phyloP scores from a whole-genome alignment of 2,888 invertebrate species.

The Heteropelma amictum region DNA sequence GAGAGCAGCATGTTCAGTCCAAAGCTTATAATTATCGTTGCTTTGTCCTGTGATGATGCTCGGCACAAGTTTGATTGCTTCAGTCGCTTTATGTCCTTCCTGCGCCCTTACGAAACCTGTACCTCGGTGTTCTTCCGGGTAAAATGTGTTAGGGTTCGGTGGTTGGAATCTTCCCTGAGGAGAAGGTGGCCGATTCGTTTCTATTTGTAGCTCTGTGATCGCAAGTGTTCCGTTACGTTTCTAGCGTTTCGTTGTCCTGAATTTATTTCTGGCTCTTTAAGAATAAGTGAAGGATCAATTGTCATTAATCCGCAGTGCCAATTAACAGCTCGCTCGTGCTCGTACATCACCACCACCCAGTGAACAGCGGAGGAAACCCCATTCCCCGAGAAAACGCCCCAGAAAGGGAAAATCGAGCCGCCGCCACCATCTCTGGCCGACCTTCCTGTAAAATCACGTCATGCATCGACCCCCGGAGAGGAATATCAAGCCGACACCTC shows the following conservation, averaged over 20 bases:
- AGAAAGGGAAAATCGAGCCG: too few relatives aligned
- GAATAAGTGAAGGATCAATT: neutral
- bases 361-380: too few relatives aligned
- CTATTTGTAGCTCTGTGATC: neutral
- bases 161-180: neutral
- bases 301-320: neutral
- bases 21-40: constrained; percentile 16
- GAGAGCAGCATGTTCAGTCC: too few relatives aligned
- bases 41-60: constrained; percentile 5
- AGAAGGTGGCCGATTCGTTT: neutral
- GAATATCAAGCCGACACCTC: too few relatives aligned
- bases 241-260: neutral
- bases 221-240: neutral
- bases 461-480: too few relatives aligned
- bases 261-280: neutral
- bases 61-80: neutral
- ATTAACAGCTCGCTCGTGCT: neutral
- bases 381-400: too few relatives aligned
- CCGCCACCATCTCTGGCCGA: too few relatives aligned
- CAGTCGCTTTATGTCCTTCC: constrained; percentile 1
- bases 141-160: constrained; percentile 21
- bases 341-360: too few relatives aligned
- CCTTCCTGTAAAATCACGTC: too few relatives aligned
- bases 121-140: constrained; percentile 8
- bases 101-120: neutral